These are phyloP conservation scores for Eciton burchellii DNA, from an alignment of 1,140 invertebrate species.

Conservation along the genomic window DNA sequence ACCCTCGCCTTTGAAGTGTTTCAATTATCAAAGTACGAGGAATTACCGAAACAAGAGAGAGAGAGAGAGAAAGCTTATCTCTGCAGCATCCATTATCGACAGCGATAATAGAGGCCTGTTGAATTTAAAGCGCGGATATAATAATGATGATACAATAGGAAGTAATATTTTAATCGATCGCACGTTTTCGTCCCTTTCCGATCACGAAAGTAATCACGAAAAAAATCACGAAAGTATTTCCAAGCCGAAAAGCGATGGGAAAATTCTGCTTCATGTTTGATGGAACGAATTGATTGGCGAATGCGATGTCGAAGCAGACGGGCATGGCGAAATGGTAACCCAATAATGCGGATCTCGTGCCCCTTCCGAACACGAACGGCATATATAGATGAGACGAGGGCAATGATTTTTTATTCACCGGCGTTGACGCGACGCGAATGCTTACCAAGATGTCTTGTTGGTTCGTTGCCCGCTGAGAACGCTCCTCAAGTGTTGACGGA, in stretches of 20 bases:
- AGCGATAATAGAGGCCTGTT: not conserved
- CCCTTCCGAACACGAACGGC: conserved; percentile 57
- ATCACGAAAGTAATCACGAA: too few relatives aligned
- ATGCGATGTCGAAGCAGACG: conserved; percentile 9
- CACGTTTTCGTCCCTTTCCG: too few relatives aligned
- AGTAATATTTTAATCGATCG: too few relatives aligned
- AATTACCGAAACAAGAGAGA: too few relatives aligned
- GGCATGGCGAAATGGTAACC: conserved; percentile 63
- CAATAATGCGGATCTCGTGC: conserved; percentile 59
- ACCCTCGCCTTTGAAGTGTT: conserved; percentile 87
- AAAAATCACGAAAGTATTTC: not conserved
- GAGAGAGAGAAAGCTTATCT: too few relatives aligned
- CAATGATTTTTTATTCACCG: conserved; percentile 67
- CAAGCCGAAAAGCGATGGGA: not conserved
- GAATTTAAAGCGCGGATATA: too few relatives aligned
- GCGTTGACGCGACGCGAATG: conserved; percentile 59
- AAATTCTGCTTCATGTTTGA: not conserved
- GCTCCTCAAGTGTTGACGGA: not conserved
- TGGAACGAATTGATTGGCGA: not conserved
- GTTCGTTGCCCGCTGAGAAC: conserved; percentile 18
- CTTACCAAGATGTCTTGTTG: conserved; percentile 46
- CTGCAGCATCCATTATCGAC: not conserved
- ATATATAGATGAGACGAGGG: conserved; percentile 67
- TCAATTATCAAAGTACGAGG: too few relatives aligned
- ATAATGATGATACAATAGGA: not conserved